Base-by-base conservation (phyloP, 2,113 vertebrate species). In the Oreochromis niloticus region DNA sequence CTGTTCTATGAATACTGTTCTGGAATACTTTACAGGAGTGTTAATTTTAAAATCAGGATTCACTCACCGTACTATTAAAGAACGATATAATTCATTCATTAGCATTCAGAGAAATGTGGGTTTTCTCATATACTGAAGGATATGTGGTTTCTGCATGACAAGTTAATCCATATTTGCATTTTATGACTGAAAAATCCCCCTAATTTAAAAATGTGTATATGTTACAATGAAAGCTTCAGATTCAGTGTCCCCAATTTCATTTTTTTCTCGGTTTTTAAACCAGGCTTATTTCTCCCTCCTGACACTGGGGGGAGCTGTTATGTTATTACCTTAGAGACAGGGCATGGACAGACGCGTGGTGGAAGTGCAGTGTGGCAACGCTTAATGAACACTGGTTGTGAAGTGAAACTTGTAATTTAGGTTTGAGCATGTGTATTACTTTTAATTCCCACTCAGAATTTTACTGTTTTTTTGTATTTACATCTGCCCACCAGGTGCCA, bases 231-330 rank as follows among this genome's bases (percentile, higher is more conserved):
- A 88, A 46, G 57, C 59, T 63, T 89, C n/a, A 79, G n/a, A 61
- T 82, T 91, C 39, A 46, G 4, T 52, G 55, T 52, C 55, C 30
- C 83, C 4, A 1, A 83, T 87, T 85, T 68, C 4, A 79, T 88
- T 61, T 55, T 55, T 13, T 83, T 32, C 27, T 39, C n/a, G 27
- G n/a, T 41, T 50, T 48, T 68, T 68, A 68, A 68, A 68, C 63
- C 19, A 56, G 3, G 10, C 14, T 2, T 63, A 34, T 52, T 78
- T 83, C 94, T 85, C 43, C 71, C 57, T 90, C 82, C 83, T 82
- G 83, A 90, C 95, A 95, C 95, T 91, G 88, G 95, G 94, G 91
- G 95, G 96, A 93, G 95, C 94, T 93, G 92, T 94, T 92, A 85
- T 91, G 84, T 94, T 91, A 73, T 90, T 75, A 14, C 85, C 87